Evolutionary conservation across 2,113 vertebrate species (phyloP).

Genomic region (Chlamydotis undulata): DNA sequence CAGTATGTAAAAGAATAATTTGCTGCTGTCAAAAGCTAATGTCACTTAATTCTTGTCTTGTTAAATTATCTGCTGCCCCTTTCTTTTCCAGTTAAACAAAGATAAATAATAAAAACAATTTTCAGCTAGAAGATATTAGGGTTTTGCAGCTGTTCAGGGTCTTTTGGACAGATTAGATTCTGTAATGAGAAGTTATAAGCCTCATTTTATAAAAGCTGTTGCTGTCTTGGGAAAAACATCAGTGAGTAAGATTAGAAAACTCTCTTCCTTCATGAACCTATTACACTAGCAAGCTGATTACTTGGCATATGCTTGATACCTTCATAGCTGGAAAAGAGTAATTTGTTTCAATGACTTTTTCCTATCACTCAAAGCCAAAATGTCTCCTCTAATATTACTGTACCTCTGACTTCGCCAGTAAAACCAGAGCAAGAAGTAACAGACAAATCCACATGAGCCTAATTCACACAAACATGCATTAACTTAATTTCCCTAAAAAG

Average conservation of each 20-base stretch:
- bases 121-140: conserved; percentile 71
- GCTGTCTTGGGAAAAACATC: conserved; percentile 78
- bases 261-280: conserved; percentile 74
- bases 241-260: conserved; percentile 75
- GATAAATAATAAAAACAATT: conserved; percentile 83
- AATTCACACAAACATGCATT: not conserved
- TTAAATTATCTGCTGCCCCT: conserved; percentile 74
- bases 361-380: conserved; percentile 67
- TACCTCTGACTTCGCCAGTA: conserved; percentile 16
- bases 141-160: conserved; percentile 78
- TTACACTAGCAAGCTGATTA: conserved; percentile 70
- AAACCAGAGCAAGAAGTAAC: not conserved
- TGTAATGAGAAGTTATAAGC: conserved; percentile 82
- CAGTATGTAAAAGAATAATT: conserved; percentile 59
- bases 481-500: not conserved
- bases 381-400: conserved; percentile 26
- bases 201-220: conserved; percentile 83
- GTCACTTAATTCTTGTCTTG: conserved; percentile 73
- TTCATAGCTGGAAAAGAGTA: conserved; percentile 72
- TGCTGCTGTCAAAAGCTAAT: conserved; percentile 70
- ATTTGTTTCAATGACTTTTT: conserved; percentile 73
- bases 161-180: conserved; percentile 82
- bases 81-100: conserved; percentile 80
- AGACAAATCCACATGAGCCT: not conserved
- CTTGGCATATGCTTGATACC: conserved; percentile 76